These are phyloP conservation scores for Theristus sp. DNA, from an alignment of 2,888 invertebrate genomes.

Conservation along the genomic window DNA sequence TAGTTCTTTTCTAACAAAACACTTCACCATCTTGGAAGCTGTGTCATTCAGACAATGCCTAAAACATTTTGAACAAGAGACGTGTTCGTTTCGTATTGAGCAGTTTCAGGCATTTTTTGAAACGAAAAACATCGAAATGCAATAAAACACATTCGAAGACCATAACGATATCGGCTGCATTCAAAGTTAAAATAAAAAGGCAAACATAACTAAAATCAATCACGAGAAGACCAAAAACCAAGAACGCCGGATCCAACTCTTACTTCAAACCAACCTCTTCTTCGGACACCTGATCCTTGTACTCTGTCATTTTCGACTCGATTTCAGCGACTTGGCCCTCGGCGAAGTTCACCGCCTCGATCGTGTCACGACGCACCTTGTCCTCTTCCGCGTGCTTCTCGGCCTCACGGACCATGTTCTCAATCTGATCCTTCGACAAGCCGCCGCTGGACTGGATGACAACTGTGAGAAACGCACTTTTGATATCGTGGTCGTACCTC, in stretches of 20 bases:
- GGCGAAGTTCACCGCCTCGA: conserved; percentile 86
- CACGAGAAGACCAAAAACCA: conserved; percentile 1
- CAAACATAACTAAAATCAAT: not conserved
- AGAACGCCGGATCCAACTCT: conserved; percentile 1
- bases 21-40: too few relatives aligned
- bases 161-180: too few relatives aligned
- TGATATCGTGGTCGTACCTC: too few relatives aligned
- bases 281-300: conserved; percentile 78
- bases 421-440: conserved; percentile 94
- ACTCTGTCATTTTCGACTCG: conserved; percentile 90
- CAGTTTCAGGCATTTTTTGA: not conserved
- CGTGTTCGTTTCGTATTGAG: not conserved
- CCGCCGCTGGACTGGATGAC: conserved; percentile 98
- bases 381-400: conserved; percentile 87
- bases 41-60: too few relatives aligned
- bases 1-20: too few relatives aligned
- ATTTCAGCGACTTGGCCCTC: conserved; percentile 94
- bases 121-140: too few relatives aligned
- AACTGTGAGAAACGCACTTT: conserved; percentile 50
- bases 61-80: too few relatives aligned
- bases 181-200: too few relatives aligned
- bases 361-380: conserved; percentile 68
- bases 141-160: too few relatives aligned
- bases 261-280: conserved; percentile 85
- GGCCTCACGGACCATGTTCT: conserved; percentile 97